Percentiles rank a stretch among this genome's conserved stretches.
These are phyloP conservation scores for Fistularia tabacaria DNA, from an alignment of 2,797 vertebrate species.

Conservation along the genomic window DNA sequence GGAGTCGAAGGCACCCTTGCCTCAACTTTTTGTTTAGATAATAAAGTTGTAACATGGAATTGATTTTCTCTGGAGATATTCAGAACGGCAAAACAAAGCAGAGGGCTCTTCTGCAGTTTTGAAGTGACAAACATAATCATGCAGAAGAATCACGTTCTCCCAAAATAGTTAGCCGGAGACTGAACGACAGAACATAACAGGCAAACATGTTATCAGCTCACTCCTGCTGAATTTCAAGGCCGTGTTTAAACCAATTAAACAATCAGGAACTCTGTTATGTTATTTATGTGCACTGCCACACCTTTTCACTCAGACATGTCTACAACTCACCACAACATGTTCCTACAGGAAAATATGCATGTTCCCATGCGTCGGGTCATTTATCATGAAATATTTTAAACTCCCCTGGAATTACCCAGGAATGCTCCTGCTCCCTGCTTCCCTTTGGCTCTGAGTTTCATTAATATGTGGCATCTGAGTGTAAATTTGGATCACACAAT, in stretches of 20 bases:
- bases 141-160: conserved; percentile 11
- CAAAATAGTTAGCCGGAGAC: conserved; percentile 10
- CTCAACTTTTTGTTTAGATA: too few relatives aligned
- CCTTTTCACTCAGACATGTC: conserved; percentile 1
- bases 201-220: background rate
- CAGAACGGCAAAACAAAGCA: background rate
- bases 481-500: conserved; percentile 16
- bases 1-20: too few relatives aligned
- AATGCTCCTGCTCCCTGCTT: conserved; percentile 41
- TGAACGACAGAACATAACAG: conserved; percentile 2
- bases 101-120: background rate
- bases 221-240: conserved; percentile 6
- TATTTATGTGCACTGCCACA: conserved; percentile 13
- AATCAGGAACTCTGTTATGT: conserved; percentile 4
- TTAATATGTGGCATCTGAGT: conserved; percentile 9
- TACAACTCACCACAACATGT: conserved; percentile 37
- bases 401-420: conserved; percentile 39
- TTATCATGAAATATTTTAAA: conserved; percentile 49
- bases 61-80: background rate
- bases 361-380: conserved; percentile 37
- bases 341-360: conserved; percentile 30
- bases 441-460: conserved; percentile 8
- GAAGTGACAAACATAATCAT: conserved; percentile 6
- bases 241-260: conserved; percentile 35
- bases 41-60: too few relatives aligned